A percentile compares a stretch with the other conserved stretches of the same genome.
These are phyloP conservation scores for Camponotus fellah DNA, from an alignment of 2,888 invertebrate genomes.

Conservation along the genomic window DNA sequence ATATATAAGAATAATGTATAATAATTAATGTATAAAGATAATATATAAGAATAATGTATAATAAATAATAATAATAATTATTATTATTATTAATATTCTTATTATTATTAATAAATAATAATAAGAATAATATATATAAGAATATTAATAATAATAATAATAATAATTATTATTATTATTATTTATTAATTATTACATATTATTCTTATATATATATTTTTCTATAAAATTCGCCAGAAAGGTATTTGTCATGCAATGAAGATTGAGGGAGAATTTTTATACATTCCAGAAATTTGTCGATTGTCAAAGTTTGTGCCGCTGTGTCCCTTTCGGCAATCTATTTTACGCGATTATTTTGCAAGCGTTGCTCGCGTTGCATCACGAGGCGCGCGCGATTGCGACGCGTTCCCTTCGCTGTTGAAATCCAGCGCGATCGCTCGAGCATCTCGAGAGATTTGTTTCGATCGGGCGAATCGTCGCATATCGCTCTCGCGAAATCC, in stretches of 20 bases:
- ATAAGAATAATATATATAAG: no score
- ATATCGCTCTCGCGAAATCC: background rate
- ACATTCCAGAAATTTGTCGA: background rate
- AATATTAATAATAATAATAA: no score
- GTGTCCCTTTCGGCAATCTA: conserved; percentile 34
- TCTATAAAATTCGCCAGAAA: background rate
- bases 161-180: no score
- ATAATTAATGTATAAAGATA: no score
- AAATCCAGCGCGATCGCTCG: conserved; percentile 50
- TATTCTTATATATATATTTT: background rate
- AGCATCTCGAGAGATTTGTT: conserved; percentile 62
- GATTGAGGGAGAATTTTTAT: background rate
- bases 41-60: no score
- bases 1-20: no score
- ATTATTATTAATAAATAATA: no score
- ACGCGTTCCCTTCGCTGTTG: conserved; percentile 50
- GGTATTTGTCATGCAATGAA: background rate
- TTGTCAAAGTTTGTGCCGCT: conserved; percentile 21
- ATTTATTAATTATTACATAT: no score
- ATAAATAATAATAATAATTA: no score
- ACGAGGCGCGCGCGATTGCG: conserved; percentile 15
- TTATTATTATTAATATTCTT: no score
- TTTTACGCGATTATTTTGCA: conserved; percentile 50
- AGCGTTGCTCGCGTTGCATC: conserved; percentile 30
- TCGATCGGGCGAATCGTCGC: conserved; percentile 31